These are phyloP conservation scores for Gymnoscelis rufifasciata DNA, from an alignment of 2,888 invertebrate genomes.

Conservation along the genomic window DNA sequence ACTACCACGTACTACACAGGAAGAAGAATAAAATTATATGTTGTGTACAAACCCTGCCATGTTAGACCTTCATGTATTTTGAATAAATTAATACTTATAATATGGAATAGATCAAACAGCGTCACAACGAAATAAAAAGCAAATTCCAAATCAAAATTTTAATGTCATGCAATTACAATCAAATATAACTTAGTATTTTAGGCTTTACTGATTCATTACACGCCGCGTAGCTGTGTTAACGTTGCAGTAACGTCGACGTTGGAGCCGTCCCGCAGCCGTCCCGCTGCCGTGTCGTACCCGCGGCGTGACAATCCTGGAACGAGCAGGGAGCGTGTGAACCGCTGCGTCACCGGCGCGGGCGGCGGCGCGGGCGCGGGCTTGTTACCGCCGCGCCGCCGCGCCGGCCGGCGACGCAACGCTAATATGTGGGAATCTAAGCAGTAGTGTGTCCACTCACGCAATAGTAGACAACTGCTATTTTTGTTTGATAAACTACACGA, in stretches of 20 bases:
- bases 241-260: constrained; percentile 2
- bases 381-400: constrained; percentile 8
- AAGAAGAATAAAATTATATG: too few relatives aligned
- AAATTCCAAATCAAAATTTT: constrained; percentile 21
- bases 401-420: constrained; percentile 10
- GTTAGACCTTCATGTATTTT: too few relatives aligned
- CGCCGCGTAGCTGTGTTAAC: background rate
- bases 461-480: too few relatives aligned
- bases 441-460: constrained; percentile 15
- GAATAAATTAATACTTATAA: too few relatives aligned
- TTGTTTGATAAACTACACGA: too few relatives aligned
- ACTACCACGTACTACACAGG: too few relatives aligned
- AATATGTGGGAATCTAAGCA: constrained; percentile 22
- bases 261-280: background rate
- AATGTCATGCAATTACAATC: constrained; percentile 22
- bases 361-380: constrained; percentile 10
- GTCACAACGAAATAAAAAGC: constrained; percentile 21
- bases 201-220: background rate
- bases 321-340: constrained; percentile 42
- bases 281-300: background rate
- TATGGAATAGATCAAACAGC: background rate
- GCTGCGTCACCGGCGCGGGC: constrained; percentile 49
- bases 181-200: background rate
- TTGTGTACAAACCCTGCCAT: too few relatives aligned
- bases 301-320: constrained; percentile 9